A percentile compares a stretch with the other conserved stretches of the same genome.
Conservation (phyloP, 2,113 vertebrate genomes). For the Empidonax alnorum region DNA sequence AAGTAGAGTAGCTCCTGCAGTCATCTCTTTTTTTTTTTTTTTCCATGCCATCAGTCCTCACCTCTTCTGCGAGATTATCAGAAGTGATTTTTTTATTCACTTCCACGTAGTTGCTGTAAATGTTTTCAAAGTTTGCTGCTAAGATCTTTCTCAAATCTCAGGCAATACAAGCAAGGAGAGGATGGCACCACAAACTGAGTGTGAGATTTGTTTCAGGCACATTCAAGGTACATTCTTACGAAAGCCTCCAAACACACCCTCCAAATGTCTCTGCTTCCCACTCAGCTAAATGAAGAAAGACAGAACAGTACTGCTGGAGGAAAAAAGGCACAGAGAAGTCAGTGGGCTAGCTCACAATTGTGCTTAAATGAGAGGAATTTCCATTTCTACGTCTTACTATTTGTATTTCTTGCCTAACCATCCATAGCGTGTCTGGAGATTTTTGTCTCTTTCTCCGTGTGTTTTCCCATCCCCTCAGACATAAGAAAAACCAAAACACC, state of each 20-base stretch:
- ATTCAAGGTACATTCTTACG: not conserved
- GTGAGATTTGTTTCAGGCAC: not conserved
- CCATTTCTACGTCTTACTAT: not conserved
- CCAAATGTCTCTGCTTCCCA: not conserved
- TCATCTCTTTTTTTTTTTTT: not conserved
- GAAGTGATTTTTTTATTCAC: conserved; percentile 2
- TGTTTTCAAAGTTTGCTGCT: not conserved
- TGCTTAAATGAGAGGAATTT: not conserved
- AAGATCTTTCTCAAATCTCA: not conserved
- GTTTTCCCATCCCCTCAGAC: not conserved
- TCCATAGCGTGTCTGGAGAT: not conserved
- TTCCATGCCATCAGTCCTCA: not conserved
- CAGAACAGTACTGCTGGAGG: not conserved
- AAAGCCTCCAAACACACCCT: not conserved
- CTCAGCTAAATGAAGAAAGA: not conserved
- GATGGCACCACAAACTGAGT: not conserved
- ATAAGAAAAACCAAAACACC: too few relatives aligned
- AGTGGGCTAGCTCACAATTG: not conserved
- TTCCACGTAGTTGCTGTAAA: not conserved
- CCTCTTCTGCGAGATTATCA: not conserved
- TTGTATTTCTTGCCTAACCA: not conserved
- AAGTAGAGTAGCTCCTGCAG: not conserved
- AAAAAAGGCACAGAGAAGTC: not conserved
- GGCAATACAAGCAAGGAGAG: not conserved
- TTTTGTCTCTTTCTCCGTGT: not conserved